Base-by-base conservation (phyloP, 2,888 invertebrate genomes). In the Drosophila testacea region DNA sequence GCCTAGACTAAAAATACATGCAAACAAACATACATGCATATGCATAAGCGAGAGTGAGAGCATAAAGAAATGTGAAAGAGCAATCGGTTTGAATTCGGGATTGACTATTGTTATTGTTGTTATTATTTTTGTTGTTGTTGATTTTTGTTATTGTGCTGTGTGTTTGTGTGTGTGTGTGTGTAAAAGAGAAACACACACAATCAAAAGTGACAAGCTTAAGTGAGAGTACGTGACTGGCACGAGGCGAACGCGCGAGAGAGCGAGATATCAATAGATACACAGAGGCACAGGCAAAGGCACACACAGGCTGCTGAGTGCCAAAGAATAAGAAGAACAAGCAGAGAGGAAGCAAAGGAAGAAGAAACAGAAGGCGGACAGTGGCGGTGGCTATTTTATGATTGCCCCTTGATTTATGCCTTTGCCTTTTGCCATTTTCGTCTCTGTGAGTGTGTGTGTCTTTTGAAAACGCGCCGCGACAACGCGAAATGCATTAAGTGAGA, bases 391-490 rank as follows among this genome's bases (percentile, higher is more conserved):
- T 62, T 79, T 77, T 80, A 69, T 78, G 78, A 81, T 80, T 78
- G 77, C 77, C 77, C 77, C 77, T 80, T 78, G 81, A 78, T 78
- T 78, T 78, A 80, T 78, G 77, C 68, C 77, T 79, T 78, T 73
- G 62, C 57, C 69, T 57, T 70, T 69, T 41, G 60, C 32, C 46
- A 56, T 56, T 54, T 54, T 44, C 57, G 59, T 74, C 68, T 22
- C 39, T 27, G 22, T 44, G 41, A 16, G 42, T 28, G 42, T 46
- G 28, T 30, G 28, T 47, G 13, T 47, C 32, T 32, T 48, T 70
- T 70, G 41, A 57, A 41, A 70, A 36, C 54, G 62, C 54, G 56
- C 34, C 42, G 28, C 75, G 73, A 69, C 74, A 56, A 69, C 69
- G 66, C 66, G 66, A 78, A 78, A 78, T 78, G 78, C 81, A 78